Base-by-base conservation (phyloP, 2,113 vertebrate species). In the Melanocharis versteri region DNA sequence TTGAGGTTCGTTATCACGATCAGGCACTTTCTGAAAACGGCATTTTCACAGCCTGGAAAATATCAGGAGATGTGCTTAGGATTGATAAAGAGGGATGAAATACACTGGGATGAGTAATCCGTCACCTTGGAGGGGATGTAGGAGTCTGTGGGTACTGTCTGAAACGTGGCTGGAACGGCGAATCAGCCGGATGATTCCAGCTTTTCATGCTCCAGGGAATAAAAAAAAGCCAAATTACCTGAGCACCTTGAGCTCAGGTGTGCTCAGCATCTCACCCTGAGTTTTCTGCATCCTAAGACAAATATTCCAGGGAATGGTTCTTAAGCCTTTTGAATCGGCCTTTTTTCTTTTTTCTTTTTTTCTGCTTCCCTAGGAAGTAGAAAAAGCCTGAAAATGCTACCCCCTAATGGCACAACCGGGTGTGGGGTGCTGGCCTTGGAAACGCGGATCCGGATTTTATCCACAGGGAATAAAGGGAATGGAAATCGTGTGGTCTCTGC, bases 321-420 rank as follows among this genome's bases (percentile, higher is more conserved):
- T 57, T 61, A 10, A 60, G 15, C 28, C 28, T 69, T 69, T 61
- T 33, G n/a, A 69, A 77, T 47, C n/a, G 33, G n/a, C 15, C 22
- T 48, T 77, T 10, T 31, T 39, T 26, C 33, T 10, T 6, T 5
- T 12, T 8, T 12, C 9, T 57, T 85, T 66, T 31, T 37, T 51
- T 13, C 15, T 33, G 3, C 50, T 91, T 83, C 58, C 15, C 18
- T 47, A 11, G 37, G 42, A 93, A 73, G n/a, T 1, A 69, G 47
- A 21, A 93, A 94, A 94, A 93, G 40, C 26, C 94, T 88, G 96
- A 90, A 89, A 92, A 92, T 90, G 80, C 91, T 83, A 42, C 89
- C 93, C 89, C 71, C 91, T 92, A 93, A 90, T 8, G 91, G 91
- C 50, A 92, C 64, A 62, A 68, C 3, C 0, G 64, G 40, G 79